These are phyloP conservation scores for Pogonocichla stellata DNA, from an alignment of 2,113 vertebrate species.

Conservation along the genomic window DNA sequence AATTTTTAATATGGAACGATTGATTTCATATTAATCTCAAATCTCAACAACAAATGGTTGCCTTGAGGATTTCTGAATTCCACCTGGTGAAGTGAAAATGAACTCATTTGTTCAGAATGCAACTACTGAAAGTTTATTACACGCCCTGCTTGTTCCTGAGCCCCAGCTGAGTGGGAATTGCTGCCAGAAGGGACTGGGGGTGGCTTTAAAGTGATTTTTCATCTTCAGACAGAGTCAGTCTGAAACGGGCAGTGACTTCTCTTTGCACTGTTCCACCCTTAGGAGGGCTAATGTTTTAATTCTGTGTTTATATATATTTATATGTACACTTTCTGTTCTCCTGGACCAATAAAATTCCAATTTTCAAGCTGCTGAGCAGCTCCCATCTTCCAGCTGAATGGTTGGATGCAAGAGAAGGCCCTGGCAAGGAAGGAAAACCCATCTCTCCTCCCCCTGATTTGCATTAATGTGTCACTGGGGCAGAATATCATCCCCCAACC, in stretches of 20 bases:
- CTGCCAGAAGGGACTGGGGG: not conserved
- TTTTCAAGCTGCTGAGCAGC: not conserved
- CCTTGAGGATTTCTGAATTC: not conserved
- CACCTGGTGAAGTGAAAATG: not conserved
- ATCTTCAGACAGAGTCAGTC: not conserved
- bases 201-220: not conserved
- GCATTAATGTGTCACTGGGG: not conserved
- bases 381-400: not conserved
- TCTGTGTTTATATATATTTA: not conserved
- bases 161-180: not conserved
- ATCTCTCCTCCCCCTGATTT: not conserved
- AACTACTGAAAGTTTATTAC: not conserved
- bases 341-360: not conserved
- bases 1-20: not conserved
- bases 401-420: not conserved
- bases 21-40: not conserved
- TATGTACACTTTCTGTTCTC: not conserved
- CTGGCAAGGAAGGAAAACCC: not conserved
- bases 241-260: not conserved
- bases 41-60: not conserved
- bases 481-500: not conserved
- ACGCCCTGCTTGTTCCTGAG: not conserved
- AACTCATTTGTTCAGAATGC: not conserved
- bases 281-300: not conserved
- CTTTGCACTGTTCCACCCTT: not conserved